Evolutionary conservation across 2,113 vertebrate species (phyloP), one percentile per base, ranked within the genome.

Genomic region (Tichodroma muraria): DNA sequence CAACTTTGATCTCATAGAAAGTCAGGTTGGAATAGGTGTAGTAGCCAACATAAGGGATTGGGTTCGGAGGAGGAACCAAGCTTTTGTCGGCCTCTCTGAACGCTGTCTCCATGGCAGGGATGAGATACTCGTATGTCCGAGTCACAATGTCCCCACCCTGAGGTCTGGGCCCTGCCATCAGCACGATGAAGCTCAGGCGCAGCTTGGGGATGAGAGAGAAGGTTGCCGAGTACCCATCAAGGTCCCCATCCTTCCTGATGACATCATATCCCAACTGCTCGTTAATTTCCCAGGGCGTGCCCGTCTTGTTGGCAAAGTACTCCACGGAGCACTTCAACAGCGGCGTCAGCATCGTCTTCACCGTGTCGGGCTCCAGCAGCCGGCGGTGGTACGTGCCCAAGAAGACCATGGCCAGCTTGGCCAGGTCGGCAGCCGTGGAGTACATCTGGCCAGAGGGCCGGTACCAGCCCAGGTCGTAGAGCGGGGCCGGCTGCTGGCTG

Each of bases 381-480:
- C 38, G 95, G 15, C 80, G 96, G 63, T 98, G 96, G 38, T 97
- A 98, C 3, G 97, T 94, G 2, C 98, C 98, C 82, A 99, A 64
- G 25, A 99, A 98, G 56, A 97, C 97, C 98, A 98, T 98, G 31
- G 97, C 98, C 53, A 99, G 91, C 94, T 98, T 99, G 94, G 99
- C 98, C 96, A 99, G 97, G 97, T 99, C 99, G 0, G 98, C 98
- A 2, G 98, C 80, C 0, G 98, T 99, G 72, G 99, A 99, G 87
- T 98, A 99, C 99, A 99, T 99, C 96, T 99, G 99, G 11, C 99
- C 99, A 0, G 98, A 99, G 13, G 99, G 99, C 23, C 98, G 97
- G 87, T 99, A 99, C 98, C 99, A 99, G 88, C 99, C 98, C 2
- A 99, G 97, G 92, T 99, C 97, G 6, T 99, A 99, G 15, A 99